phyloP scores from a whole-genome alignment of 1,140 invertebrate species.

The Pachyrhynchus sulphureomaculatus region DNA sequence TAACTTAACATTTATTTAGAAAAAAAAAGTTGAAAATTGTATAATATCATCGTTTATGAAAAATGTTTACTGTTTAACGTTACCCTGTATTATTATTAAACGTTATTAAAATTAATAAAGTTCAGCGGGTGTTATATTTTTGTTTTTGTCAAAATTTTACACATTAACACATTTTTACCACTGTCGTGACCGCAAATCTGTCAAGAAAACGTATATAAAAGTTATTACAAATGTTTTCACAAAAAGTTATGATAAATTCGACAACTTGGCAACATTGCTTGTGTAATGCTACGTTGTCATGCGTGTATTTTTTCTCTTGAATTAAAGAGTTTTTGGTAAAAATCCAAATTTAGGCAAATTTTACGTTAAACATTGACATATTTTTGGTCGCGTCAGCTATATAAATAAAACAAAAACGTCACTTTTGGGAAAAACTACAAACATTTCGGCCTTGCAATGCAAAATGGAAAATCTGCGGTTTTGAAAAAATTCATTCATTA shows the following conservation, averaged over 20 bases:
- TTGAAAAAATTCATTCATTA: constrained; percentile 35
- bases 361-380: constrained; percentile 4
- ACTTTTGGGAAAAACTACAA: constrained; percentile 50
- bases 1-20: too few species aligned
- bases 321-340: too few species aligned
- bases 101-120: constrained; percentile 9
- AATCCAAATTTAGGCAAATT: constrained; percentile 1
- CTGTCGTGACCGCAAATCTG: neutral
- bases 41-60: too few species aligned
- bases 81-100: neutral
- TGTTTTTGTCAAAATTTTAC: constrained; percentile 33
- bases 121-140: constrained; percentile 33
- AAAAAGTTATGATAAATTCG: too few species aligned
- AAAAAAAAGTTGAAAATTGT: too few species aligned
- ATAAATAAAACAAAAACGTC: constrained; percentile 45
- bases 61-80: neutral
- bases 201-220: constrained; percentile 4
- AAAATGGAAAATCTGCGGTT: constrained; percentile 26
- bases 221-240: neutral
- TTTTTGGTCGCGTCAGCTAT: constrained; percentile 7
- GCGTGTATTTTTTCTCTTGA: too few species aligned
- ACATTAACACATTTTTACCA: constrained; percentile 33
- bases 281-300: too few species aligned
- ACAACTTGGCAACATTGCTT: too few species aligned
- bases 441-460: constrained; percentile 41